phyloP scores from a whole-genome alignment of 2,113 vertebrate genomes.

The Tinamus guttatus region DNA sequence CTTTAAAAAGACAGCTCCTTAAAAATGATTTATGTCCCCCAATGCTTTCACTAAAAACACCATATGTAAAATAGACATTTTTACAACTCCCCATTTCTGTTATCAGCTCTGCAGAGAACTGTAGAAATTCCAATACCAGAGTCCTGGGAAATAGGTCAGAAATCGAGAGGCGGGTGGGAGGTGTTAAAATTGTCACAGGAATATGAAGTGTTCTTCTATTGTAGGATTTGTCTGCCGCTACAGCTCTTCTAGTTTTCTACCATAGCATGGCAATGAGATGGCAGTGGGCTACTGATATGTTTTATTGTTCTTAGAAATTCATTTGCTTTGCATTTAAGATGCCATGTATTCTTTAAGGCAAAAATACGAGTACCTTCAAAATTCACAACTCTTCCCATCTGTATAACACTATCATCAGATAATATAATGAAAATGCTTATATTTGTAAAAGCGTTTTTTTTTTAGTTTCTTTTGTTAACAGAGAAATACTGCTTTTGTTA shows the following conservation, averaged over 20 bases:
- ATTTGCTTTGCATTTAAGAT: neutral
- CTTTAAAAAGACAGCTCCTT: conserved; percentile 29
- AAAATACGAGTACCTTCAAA: neutral
- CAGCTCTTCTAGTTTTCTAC: neutral
- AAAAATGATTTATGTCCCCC: conserved; percentile 53
- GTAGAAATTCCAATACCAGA: conserved; percentile 11
- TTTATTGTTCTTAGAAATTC: neutral
- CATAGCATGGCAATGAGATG: neutral
- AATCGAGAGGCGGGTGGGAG: conserved; percentile 33
- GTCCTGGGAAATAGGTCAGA: conserved; percentile 31
- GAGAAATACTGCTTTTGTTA: neutral
- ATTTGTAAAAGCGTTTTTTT: neutral
- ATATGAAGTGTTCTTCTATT: neutral
- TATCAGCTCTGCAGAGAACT: conserved; percentile 39
- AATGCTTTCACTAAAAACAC: conserved; percentile 55
- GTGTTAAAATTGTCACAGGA: neutral
- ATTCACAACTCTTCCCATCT: neutral
- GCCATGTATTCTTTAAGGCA: neutral
- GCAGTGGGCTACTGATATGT: neutral
- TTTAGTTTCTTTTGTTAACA: neutral
- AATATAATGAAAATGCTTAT: neutral
- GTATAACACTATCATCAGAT: neutral
- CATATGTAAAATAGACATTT: conserved; percentile 52
- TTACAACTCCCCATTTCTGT: conserved; percentile 43
- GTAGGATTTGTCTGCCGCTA: neutral